phyloP scores from a whole-genome alignment of 2,888 invertebrate genomes.

The Celastrina argiolus region DNA sequence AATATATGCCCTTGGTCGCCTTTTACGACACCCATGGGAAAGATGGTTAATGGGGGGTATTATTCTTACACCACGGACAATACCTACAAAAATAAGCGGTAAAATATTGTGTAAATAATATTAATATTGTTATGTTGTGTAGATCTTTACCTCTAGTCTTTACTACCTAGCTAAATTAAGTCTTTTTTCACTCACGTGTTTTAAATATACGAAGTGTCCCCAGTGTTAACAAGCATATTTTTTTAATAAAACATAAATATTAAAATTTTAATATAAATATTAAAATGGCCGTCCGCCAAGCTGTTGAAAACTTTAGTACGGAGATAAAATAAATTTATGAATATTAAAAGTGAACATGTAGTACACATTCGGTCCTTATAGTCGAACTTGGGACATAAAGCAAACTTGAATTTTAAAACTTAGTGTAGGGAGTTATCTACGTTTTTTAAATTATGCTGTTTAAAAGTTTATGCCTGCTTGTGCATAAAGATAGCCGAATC shows the following conservation, averaged over 20 bases:
- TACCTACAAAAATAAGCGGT: no score
- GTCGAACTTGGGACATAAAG: slow-evolving; percentile 15
- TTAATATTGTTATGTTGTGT: no score
- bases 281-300: slow-evolving; percentile 17
- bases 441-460: slow-evolving; percentile 8
- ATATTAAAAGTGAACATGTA: slow-evolving; percentile 19
- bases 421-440: slow-evolving; percentile 1
- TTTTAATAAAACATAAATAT: not conserved
- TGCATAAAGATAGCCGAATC: slow-evolving; percentile 43
- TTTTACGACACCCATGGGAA: no score
- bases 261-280: slow-evolving; percentile 9
- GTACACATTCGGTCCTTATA: slow-evolving; percentile 16
- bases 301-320: slow-evolving; percentile 9
- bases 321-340: slow-evolving; percentile 22
- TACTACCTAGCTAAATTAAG: no score
- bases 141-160: no score
- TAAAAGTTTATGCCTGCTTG: slow-evolving; percentile 12
- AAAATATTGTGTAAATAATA: no score
- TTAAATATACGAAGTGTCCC: not conserved
- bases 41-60: no score
- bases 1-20: no score
- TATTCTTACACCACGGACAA: no score
- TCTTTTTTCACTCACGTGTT: no score
- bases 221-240: not conserved
- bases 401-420: slow-evolving; percentile 20